Evolutionary conservation across 2,797 vertebrate genomes (phyloP).

Genomic region (Erethizon dorsatum): DNA sequence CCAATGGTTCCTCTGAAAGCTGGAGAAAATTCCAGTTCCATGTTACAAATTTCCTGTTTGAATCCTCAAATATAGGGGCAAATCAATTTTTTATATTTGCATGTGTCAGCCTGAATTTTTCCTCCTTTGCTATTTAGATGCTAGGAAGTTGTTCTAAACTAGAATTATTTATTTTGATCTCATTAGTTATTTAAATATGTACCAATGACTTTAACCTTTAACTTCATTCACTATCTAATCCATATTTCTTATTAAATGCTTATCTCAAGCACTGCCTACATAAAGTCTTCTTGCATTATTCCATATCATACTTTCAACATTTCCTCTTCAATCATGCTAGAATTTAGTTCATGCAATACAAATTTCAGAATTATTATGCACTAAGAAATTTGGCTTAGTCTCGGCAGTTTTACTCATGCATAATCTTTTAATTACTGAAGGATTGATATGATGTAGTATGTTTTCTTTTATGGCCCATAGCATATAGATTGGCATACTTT

Average conservation of each 20-base stretch:
- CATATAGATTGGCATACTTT: constrained; percentile 65
- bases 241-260: constrained; percentile 16
- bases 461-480: constrained; percentile 64
- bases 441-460: constrained; percentile 46
- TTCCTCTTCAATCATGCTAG: not conserved
- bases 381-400: constrained; percentile 16
- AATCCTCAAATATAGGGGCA: constrained; percentile 26
- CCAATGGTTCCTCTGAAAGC: not conserved
- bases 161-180: constrained; percentile 18
- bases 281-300: not conserved
- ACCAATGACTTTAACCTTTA: constrained; percentile 14
- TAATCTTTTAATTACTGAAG: constrained; percentile 71
- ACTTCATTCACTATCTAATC: not conserved
- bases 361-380: constrained; percentile 29
- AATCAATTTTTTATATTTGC: not conserved
- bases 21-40: not conserved
- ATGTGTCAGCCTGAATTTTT: not conserved
- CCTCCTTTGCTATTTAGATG: not conserved
- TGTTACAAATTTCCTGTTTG: constrained; percentile 56
- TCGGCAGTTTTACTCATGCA: constrained; percentile 19
- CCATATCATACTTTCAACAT: not conserved
- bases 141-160: constrained; percentile 36
- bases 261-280: not conserved
- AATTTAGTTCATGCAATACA: constrained; percentile 61
- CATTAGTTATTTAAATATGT: not conserved